A percentile compares a stretch with the other conserved stretches of the same genome.
Evolutionary conservation across 2,888 invertebrate genomes (phyloP).

Genomic region (Drosophila infuscata): DNA sequence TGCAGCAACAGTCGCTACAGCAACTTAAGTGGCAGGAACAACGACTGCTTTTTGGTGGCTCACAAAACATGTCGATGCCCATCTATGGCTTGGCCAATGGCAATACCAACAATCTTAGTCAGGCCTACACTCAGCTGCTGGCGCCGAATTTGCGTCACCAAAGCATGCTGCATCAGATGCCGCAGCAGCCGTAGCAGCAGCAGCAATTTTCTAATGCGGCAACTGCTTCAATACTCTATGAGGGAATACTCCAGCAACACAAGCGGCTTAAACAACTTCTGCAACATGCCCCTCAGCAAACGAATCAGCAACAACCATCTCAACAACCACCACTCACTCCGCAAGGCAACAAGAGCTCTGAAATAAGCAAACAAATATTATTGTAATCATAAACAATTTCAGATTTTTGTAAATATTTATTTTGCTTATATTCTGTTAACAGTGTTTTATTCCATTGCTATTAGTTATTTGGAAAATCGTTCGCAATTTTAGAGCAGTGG

Average conservation of each 20-base stretch:
- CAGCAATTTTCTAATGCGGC: constrained; percentile 19
- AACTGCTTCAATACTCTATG: constrained; percentile 37
- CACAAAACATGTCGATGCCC: constrained; percentile 27
- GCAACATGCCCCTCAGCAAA: constrained; percentile 10
- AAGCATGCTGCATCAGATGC: constrained; percentile 15
- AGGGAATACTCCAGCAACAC: constrained; percentile 42
- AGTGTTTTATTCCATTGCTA: not conserved
- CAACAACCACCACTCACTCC: constrained; percentile 25
- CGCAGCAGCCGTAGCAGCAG: constrained; percentile 26
- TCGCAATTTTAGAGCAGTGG: constrained; percentile 68
- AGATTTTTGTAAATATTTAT: not conserved
- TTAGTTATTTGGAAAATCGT: not conserved
- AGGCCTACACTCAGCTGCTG: constrained; percentile 42
- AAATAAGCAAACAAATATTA: no score
- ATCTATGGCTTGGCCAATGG: constrained; percentile 13
- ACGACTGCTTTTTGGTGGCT: constrained; percentile 21
- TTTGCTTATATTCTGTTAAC: not conserved
- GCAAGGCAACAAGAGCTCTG: constrained; percentile 24
- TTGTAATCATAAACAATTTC: not conserved
- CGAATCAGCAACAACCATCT: constrained; percentile 3
- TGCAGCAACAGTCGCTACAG: constrained; percentile 36
- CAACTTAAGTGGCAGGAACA: constrained; percentile 37
- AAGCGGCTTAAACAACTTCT: constrained; percentile 1
- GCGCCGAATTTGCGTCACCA: constrained; percentile 36
- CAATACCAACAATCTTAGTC: constrained; percentile 9